phyloP scores from a whole-genome alignment of 1,140 invertebrate species.

The Hylyphantes graminicola region DNA sequence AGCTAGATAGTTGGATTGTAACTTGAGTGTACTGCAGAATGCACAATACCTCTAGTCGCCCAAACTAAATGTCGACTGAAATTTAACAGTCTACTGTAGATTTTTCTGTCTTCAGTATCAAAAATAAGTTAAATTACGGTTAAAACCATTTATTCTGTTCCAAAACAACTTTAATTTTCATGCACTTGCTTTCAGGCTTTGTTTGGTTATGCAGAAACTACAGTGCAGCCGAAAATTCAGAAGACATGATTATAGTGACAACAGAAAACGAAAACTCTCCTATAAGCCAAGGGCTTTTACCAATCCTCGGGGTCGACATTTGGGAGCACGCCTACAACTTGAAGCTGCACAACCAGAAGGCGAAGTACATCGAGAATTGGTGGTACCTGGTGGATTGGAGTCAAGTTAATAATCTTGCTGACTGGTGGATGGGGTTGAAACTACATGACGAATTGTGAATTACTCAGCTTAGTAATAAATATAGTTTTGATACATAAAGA shows the following conservation, averaged over 20 bases:
- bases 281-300: constrained; percentile 63
- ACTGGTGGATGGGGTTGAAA: constrained; percentile 57
- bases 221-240: constrained; percentile 29
- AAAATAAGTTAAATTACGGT: no score
- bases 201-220: constrained; percentile 65
- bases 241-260: constrained; percentile 63
- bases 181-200: constrained; percentile 63
- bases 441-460: constrained; percentile 59
- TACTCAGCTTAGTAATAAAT: no score
- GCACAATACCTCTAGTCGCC: no score
- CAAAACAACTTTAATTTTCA: no score
- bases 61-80: no score
- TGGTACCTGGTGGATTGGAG: constrained; percentile 67
- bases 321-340: constrained; percentile 69
- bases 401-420: constrained; percentile 62
- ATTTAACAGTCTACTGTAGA: no score
- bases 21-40: no score
- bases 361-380: constrained; percentile 65
- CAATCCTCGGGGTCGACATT: constrained; percentile 66
- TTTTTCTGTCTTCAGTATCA: no score
- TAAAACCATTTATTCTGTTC: no score
- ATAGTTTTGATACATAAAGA: no score
- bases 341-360: constrained; percentile 65
- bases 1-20: no score
- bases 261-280: constrained; percentile 67